Conservation (phyloP, 2,797 vertebrate genomes). For the Erpetoichthys calabaricus region DNA sequence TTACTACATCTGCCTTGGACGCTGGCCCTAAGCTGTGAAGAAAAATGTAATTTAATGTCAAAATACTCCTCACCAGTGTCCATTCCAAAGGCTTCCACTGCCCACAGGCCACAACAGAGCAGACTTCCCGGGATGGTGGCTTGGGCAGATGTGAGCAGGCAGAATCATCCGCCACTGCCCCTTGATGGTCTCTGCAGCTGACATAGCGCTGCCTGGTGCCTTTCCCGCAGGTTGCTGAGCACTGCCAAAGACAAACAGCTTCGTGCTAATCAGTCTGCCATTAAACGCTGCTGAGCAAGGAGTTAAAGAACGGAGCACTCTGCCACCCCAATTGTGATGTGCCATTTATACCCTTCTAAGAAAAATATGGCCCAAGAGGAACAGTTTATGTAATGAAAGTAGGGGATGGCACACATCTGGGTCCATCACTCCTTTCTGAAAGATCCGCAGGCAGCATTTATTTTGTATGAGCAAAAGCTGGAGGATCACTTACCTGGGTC, state of each 20-base stretch:
- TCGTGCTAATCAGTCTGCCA: neutral
- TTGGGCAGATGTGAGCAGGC: constrained; percentile 70
- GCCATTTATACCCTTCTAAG: too few relatives aligned
- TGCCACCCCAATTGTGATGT: too few relatives aligned
- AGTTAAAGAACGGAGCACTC: too few relatives aligned
- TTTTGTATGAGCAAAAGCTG: too few relatives aligned
- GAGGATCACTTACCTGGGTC: constrained; percentile 65
- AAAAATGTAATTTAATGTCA: too few relatives aligned
- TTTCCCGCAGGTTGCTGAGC: constrained; percentile 85
- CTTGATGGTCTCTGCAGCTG: constrained; percentile 86
- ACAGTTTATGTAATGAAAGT: neutral
- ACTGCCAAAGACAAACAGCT: constrained; percentile 44
- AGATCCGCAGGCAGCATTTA: too few relatives aligned
- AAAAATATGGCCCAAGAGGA: too few relatives aligned
- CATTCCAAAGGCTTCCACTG: constrained; percentile 93
- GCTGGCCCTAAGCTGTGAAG: too few relatives aligned
- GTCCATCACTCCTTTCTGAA: too few relatives aligned
- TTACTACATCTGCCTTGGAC: too few relatives aligned
- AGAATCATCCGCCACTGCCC: constrained; percentile 76
- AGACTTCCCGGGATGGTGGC: constrained; percentile 71
- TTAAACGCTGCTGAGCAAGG: too few relatives aligned
- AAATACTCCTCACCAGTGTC: constrained; percentile 64
- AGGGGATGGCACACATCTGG: neutral
- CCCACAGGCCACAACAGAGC: constrained; percentile 73
- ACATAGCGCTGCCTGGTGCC: constrained; percentile 88